Conservation (phyloP, 2,113 vertebrate species). For the Lamprotornis superbus region DNA sequence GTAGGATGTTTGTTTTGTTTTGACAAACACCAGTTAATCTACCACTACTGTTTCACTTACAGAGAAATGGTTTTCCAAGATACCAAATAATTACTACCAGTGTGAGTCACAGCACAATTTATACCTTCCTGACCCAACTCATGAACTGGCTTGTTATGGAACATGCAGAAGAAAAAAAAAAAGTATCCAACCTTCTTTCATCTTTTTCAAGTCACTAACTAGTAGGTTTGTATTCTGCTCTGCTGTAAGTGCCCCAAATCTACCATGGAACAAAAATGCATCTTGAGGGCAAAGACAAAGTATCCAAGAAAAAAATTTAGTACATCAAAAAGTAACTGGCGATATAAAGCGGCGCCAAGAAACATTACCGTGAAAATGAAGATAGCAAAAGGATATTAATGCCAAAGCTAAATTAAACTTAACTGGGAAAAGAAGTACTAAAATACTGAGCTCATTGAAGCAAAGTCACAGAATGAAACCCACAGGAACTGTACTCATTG, state of each 20-base stretch:
- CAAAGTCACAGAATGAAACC: background rate
- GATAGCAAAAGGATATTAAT: background rate
- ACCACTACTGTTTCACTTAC: background rate
- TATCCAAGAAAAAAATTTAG: background rate
- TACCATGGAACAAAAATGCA: background rate
- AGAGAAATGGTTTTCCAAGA: background rate
- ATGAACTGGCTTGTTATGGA: background rate
- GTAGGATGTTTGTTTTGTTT: background rate
- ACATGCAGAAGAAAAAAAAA: background rate
- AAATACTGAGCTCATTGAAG: background rate
- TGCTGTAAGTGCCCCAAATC: background rate
- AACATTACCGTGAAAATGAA: background rate
- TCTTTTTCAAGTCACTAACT: background rate
- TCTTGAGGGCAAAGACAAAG: background rate
- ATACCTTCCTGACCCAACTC: background rate
- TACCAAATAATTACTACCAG: background rate
- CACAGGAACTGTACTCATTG: background rate
- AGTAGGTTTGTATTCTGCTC: background rate
- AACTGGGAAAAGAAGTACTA: background rate
- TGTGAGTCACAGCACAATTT: background rate
- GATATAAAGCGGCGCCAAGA: background rate
- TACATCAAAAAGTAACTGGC: background rate
- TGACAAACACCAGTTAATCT: background rate
- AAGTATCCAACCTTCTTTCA: background rate
- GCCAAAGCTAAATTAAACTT: background rate